These are phyloP conservation scores for Erpobdella octoculata DNA, from an alignment of 2,888 invertebrate genomes.

Conservation along the genomic window DNA sequence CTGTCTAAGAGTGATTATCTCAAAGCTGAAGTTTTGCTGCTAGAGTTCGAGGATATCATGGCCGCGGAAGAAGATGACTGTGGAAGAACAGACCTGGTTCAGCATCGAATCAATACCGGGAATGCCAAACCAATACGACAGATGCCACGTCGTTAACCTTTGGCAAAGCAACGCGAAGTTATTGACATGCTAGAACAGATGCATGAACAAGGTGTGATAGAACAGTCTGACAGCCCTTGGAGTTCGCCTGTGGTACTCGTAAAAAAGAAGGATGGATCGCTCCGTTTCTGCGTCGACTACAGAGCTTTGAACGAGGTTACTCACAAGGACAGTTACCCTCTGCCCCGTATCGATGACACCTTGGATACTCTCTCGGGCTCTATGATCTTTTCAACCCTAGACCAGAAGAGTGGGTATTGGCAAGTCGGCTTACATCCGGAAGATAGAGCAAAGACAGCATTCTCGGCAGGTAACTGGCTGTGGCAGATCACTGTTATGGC, in stretches of 20 bases:
- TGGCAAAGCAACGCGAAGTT: not conserved
- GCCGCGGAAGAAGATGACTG: not conserved
- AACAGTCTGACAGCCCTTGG: constrained; percentile 25
- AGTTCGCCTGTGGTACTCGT: constrained; percentile 30
- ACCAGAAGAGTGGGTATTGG: constrained; percentile 38
- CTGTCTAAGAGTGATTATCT: not conserved
- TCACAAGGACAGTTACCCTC: constrained; percentile 33
- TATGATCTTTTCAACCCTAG: constrained; percentile 35
- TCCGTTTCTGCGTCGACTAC: constrained; percentile 35
- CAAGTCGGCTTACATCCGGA: constrained; percentile 35
- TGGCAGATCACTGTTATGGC: constrained; percentile 26
- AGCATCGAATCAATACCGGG: not conserved
- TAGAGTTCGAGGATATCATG: not conserved
- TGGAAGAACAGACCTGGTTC: not conserved
- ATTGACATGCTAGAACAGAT: constrained; percentile 8
- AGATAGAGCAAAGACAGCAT: constrained; percentile 28
- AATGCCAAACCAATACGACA: not conserved
- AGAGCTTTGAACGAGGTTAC: constrained; percentile 34
- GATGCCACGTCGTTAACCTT: not conserved
- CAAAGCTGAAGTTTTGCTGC: not conserved
- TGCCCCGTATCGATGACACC: no score
- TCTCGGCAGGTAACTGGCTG: constrained; percentile 19
- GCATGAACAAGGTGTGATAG: constrained; percentile 19
- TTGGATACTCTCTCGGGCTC: constrained; percentile 35
- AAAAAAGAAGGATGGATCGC: constrained; percentile 30